Evolutionary conservation across 2,888 invertebrate species (phyloP), one percentile per base, ranked within the genome.

Genomic region (Bugula neritina): DNA sequence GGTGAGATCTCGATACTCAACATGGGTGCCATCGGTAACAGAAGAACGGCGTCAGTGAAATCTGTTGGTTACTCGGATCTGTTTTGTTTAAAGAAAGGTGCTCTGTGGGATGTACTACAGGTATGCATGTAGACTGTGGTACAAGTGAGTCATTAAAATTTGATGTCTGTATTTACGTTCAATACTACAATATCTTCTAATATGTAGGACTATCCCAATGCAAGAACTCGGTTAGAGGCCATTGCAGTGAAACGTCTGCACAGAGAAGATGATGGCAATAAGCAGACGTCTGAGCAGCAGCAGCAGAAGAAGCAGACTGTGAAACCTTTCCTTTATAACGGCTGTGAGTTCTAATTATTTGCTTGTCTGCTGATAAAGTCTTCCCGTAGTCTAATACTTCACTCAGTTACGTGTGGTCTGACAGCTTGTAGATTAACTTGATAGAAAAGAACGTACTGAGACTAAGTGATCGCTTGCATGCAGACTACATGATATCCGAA

Each of bases 21-120:
- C 75, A 83, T 84, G 83, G 97, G 97, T 88, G 95, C 95, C 86
- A 96, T 96, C 90, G 97, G 97, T 83, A 98, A 98, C 88, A 89
- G 97, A 84, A 89, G 97, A 86, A 98, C 98, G 84, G 98, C 98
- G 78, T 95, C 95, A 81, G 97, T 98, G 79, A 89, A 94, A 57
- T 97, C 96, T 74, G 97, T 98, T 76, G 98, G 98, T 80, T 98
- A 98, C 87, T 96, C 96, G 85, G 97, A 98, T 87, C 89, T 98
- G 81, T 98, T 98, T 88, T 96, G 97, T 84, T 90, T 98, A 79
- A 94, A 94, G 86, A 98, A 98, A 89, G 94, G 94, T 88, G 97
- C 97, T 88, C 94, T 98, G 92, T 97, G 96, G 97, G 97, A 97
- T 86, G 98, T 98, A 77, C 76, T 85, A 52, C 90, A 95, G 76